A percentile compares a stretch with the other conserved stretches of the same genome.
Conservation (phyloP, 2,113 vertebrate genomes). For the Hassar affinis region DNA sequence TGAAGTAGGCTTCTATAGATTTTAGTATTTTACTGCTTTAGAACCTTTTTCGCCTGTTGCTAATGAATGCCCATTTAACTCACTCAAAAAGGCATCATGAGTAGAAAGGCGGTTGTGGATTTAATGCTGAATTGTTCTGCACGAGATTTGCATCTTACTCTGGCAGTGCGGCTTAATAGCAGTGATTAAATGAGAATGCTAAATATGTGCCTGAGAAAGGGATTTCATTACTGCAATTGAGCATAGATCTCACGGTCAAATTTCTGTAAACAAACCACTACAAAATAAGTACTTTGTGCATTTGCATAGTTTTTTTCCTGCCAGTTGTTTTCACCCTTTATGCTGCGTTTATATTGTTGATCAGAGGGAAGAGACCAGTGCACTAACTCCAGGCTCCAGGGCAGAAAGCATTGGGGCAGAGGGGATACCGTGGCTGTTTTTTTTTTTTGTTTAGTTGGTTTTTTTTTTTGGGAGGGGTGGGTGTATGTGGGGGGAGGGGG, state of each 20-base stretch:
- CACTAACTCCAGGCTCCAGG: conserved; percentile 11
- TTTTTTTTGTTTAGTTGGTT: conserved; percentile 58
- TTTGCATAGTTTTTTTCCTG: conserved; percentile 21
- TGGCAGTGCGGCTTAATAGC: conserved; percentile 40
- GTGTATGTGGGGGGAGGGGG: too few species aligned
- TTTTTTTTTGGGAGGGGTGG: conserved; percentile 59
- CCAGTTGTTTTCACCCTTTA: not conserved
- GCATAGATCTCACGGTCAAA: conserved; percentile 37
- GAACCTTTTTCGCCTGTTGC: conserved; percentile 23
- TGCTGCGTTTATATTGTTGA: not conserved
- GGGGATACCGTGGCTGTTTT: conserved; percentile 67
- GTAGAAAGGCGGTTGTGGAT: conserved; percentile 22
- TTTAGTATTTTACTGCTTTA: conserved; percentile 29
- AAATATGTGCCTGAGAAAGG: conserved; percentile 42
- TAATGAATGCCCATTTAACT: conserved; percentile 32
- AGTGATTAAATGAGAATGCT: conserved; percentile 46
- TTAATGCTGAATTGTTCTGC: conserved; percentile 22
- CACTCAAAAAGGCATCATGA: conserved; percentile 19
- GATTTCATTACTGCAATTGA: conserved; percentile 43
- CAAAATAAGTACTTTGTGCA: conserved; percentile 35
- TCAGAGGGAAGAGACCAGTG: not conserved
- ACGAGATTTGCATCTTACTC: conserved; percentile 43
- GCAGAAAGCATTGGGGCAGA: conserved; percentile 13
- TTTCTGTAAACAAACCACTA: conserved; percentile 42
- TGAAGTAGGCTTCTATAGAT: conserved; percentile 31